Percentiles rank a stretch among this genome's conserved stretches.
These are phyloP conservation scores for Campylomormyrus numenius DNA, from an alignment of 2,113 vertebrate genomes.

Conservation along the genomic window DNA sequence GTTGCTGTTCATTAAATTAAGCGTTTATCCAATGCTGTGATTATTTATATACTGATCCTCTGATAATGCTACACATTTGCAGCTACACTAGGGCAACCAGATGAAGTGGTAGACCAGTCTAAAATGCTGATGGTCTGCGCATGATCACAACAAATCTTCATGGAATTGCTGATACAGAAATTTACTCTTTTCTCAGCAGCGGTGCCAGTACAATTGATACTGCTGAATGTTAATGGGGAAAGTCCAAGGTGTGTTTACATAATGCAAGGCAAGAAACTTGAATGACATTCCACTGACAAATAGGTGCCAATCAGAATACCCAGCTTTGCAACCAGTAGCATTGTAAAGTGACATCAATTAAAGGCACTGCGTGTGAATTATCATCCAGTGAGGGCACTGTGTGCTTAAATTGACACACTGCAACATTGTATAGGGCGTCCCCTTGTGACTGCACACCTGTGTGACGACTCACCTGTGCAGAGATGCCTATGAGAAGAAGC, in stretches of 20 bases:
- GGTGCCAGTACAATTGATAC: neutral
- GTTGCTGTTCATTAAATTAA: neutral
- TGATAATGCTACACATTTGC: neutral
- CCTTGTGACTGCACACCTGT: neutral
- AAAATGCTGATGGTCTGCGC: neutral
- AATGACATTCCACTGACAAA: neutral
- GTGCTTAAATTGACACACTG: neutral
- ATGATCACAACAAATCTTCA: neutral
- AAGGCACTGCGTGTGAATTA: neutral
- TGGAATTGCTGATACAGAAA: neutral
- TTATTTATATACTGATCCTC: neutral
- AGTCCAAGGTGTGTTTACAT: neutral
- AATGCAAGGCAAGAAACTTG: neutral
- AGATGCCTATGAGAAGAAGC: constrained; percentile 84
- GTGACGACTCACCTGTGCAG: constrained; percentile 72
- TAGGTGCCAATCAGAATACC: neutral
- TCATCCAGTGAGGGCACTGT: neutral
- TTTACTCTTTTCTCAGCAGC: neutral
- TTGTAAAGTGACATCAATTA: neutral
- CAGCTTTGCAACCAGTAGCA: neutral
- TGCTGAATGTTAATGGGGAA: neutral
- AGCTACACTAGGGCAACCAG: neutral
- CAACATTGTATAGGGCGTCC: neutral
- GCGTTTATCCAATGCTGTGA: neutral
- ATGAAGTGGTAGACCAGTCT: neutral